Conservation (phyloP, 1,140 invertebrate genomes). For the Procambarus virginalis region DNA sequence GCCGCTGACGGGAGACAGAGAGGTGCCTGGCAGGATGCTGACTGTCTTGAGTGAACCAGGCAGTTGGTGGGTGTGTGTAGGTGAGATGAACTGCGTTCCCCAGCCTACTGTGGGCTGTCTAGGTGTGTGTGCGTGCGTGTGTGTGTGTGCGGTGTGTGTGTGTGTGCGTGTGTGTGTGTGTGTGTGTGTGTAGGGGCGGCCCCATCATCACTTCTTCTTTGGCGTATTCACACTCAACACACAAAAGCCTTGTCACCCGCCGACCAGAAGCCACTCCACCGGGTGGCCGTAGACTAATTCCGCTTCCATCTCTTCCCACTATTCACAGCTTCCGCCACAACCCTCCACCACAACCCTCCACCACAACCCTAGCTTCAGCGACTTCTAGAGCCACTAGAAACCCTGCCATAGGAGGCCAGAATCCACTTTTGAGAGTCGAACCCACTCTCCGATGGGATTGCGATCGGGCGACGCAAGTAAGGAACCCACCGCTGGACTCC, state of each 20-base stretch:
- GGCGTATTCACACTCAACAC: conserved; percentile 48
- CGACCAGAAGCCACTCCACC: conserved; percentile 15
- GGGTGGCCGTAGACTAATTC: background rate
- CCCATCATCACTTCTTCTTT: conserved; percentile 12
- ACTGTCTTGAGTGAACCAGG: background rate
- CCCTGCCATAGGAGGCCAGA: background rate
- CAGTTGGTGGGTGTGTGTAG: too few species aligned
- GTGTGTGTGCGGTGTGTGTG: conserved; percentile 34
- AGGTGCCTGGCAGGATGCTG: too few species aligned
- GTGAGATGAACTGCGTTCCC: background rate
- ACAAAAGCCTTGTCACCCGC: conserved; percentile 34
- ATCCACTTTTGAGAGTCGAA: background rate
- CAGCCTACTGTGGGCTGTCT: background rate
- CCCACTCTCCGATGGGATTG: background rate
- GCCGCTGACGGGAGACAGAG: background rate
- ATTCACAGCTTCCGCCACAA: background rate
- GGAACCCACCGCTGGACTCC: background rate
- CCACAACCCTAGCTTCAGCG: background rate
- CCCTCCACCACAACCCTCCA: background rate
- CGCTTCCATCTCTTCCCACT: background rate
- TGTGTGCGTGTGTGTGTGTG: conserved; percentile 39
- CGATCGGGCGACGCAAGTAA: background rate
- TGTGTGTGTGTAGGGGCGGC: conserved; percentile 7
- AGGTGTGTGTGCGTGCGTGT: background rate
- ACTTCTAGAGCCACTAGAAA: background rate